Conservation (phyloP, 2,797 vertebrate genomes). For the Falco novaeseelandiae region DNA sequence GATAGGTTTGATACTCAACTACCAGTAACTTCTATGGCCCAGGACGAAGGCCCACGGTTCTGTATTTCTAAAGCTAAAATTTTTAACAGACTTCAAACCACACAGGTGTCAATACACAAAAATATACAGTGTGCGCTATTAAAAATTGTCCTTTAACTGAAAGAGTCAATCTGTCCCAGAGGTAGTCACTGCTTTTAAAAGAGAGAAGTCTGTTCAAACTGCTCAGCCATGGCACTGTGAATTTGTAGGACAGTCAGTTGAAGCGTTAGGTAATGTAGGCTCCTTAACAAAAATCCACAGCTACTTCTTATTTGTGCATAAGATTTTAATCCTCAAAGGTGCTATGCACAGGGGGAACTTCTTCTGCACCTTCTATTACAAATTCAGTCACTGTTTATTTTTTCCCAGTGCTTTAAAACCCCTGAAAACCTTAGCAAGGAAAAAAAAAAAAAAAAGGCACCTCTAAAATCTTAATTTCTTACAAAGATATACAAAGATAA, state of each 20-base stretch:
- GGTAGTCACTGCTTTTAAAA: constrained; percentile 4
- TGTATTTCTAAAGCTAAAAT: neutral
- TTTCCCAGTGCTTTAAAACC: neutral
- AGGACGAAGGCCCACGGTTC: neutral
- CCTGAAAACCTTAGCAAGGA: neutral
- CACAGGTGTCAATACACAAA: neutral
- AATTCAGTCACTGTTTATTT: neutral
- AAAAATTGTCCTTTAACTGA: constrained; percentile 11
- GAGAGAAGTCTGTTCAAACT: neutral
- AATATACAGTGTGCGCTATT: neutral
- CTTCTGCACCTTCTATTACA: neutral
- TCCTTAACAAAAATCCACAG: neutral
- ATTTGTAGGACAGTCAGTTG: neutral
- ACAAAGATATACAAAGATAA: neutral
- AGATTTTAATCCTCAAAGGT: neutral
- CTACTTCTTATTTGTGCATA: neutral
- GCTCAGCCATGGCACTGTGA: neutral
- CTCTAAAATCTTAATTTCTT: neutral
- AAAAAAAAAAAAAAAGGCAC: neutral
- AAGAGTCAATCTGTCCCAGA: neutral
- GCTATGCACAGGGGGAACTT: neutral
- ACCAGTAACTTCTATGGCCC: neutral
- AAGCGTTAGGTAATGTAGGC: neutral
- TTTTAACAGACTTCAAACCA: neutral
- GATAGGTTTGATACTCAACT: neutral